phyloP scores from a whole-genome alignment of 1,140 invertebrate genomes.

The Heliconius eleuchia region DNA sequence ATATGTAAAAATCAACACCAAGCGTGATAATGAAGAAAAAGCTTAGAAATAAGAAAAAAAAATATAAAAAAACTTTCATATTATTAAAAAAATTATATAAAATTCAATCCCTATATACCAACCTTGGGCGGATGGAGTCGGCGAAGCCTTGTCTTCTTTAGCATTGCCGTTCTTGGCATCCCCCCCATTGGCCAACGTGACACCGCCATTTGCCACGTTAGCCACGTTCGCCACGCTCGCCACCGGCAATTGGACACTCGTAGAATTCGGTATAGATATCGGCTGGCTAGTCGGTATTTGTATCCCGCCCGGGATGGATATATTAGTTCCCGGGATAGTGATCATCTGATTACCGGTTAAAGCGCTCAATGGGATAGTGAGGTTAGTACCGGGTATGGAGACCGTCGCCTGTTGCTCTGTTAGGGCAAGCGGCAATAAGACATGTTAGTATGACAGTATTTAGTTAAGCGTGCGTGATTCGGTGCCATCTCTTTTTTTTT shows the following conservation, averaged over 20 bases:
- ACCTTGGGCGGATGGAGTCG: conserved; percentile 56
- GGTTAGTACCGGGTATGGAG: conserved; percentile 82
- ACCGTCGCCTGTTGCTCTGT: conserved; percentile 81
- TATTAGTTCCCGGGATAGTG: conserved; percentile 79
- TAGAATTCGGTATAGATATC: conserved; percentile 54
- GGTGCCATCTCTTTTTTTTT: neutral
- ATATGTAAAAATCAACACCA: neutral
- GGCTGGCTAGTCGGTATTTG: conserved; percentile 60
- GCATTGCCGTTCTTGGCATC: conserved; percentile 37
- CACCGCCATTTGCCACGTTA: conserved; percentile 33
- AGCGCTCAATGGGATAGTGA: conserved; percentile 81
- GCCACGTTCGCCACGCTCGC: conserved; percentile 41
- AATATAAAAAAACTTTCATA: neutral
- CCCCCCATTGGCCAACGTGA: conserved; percentile 31
- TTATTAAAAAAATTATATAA: neutral
- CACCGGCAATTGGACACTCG: conserved; percentile 46
- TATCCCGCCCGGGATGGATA: conserved; percentile 76
- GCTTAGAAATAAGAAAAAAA: neutral
- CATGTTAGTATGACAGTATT: conserved; percentile 62
- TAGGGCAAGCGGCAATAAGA: conserved; percentile 50
- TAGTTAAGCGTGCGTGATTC: conserved; percentile 50
- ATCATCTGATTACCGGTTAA: conserved; percentile 67
- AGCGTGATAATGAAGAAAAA: neutral
- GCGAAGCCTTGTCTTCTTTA: conserved; percentile 49
- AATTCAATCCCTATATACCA: conserved; percentile 36